These are phyloP conservation scores for Liparis tanakae DNA, from an alignment of 2,797 vertebrate genomes.

Conservation along the genomic window DNA sequence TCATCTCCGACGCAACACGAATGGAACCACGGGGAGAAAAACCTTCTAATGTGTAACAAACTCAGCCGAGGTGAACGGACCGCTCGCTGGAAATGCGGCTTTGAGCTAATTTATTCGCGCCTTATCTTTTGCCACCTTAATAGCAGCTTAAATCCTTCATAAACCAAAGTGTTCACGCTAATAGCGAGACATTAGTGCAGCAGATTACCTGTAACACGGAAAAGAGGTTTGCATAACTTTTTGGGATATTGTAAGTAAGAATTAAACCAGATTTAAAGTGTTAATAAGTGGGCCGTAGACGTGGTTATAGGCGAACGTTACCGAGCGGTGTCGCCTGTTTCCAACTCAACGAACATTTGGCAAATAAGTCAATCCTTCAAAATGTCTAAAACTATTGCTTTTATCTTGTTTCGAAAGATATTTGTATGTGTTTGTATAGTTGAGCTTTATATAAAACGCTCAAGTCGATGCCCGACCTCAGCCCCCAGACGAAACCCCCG, in stretches of 20 bases:
- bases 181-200: not conserved
- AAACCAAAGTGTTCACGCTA: no score
- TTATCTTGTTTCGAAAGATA: not conserved
- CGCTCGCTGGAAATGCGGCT: no score
- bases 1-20: no score
- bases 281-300: not conserved
- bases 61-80: no score
- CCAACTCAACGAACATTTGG: not conserved
- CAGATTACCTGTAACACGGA: no score
- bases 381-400: not conserved
- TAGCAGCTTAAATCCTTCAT: no score
- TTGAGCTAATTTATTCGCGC: no score
- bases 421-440: not conserved
- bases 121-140: no score
- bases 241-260: not conserved
- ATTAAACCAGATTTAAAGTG: not conserved
- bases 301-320: not conserved
- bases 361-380: not conserved
- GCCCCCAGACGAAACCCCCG: conserved; percentile 10
- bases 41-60: no score
- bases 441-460: not conserved
- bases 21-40: no score
- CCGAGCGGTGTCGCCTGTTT: no score
- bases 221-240: not conserved
- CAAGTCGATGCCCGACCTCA: not conserved